These are phyloP conservation scores for Druon quercuslanigerum DNA, from an alignment of 1,140 invertebrate genomes.

Conservation along the genomic window DNA sequence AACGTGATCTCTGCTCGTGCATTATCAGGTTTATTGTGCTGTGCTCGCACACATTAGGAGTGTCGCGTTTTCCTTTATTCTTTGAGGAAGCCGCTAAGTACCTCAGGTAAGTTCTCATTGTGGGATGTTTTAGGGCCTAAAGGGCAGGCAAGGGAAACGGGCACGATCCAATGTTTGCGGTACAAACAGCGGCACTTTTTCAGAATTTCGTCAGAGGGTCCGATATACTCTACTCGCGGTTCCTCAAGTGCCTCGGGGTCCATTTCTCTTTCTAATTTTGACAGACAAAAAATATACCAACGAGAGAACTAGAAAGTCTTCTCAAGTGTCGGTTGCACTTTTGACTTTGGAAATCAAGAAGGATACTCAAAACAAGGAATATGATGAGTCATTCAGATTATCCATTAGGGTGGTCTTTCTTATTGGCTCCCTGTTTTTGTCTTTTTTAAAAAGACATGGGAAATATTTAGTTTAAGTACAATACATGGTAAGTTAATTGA, in stretches of 20 bases:
- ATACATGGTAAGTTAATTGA: no score
- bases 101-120: slow-evolving; percentile 33
- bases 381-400: slow-evolving; percentile 9
- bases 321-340: slow-evolving; percentile 19
- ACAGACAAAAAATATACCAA: background rate
- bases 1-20: background rate
- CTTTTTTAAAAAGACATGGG: background rate
- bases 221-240: slow-evolving; percentile 40
- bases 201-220: slow-evolving; percentile 58
- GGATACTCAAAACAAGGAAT: slow-evolving; percentile 19
- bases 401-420: background rate
- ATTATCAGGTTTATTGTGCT: slow-evolving; percentile 44
- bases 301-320: background rate
- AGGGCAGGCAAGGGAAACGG: slow-evolving; percentile 45
- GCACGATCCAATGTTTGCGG: slow-evolving; percentile 65
- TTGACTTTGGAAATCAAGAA: slow-evolving; percentile 28
- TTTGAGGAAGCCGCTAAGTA: slow-evolving; percentile 52
- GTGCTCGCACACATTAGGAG: slow-evolving; percentile 34
- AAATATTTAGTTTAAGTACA: background rate
- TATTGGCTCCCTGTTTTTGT: background rate
- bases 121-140: slow-evolving; percentile 7
- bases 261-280: slow-evolving; percentile 34
- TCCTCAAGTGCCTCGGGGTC: slow-evolving; percentile 32
- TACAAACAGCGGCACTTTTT: slow-evolving; percentile 69
- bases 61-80: slow-evolving; percentile 41